A percentile compares a stretch with the other conserved stretches of the same genome.
Conservation (phyloP, 2,113 vertebrate genomes). For the Nansenia antarctica region DNA sequence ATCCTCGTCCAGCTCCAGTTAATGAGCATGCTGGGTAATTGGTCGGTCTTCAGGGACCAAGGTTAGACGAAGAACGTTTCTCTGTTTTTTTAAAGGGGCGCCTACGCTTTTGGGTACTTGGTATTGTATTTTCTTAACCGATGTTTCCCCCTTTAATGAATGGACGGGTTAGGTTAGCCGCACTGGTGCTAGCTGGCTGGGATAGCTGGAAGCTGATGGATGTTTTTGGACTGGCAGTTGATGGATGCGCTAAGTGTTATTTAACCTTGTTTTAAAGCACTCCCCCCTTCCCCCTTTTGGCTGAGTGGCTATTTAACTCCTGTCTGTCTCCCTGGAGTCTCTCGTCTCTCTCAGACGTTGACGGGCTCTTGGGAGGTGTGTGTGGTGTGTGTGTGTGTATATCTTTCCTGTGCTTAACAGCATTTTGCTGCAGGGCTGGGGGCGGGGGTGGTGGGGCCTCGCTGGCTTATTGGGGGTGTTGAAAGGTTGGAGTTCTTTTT, state of each 20-base stretch:
- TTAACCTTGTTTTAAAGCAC: conserved; percentile 79
- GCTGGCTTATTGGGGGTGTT: conserved; percentile 51
- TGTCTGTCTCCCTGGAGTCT: conserved; percentile 57
- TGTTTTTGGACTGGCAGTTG: conserved; percentile 60
- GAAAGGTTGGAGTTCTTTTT: conserved; percentile 39
- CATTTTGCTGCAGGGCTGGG: conserved; percentile 25
- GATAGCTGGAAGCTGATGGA: conserved; percentile 44
- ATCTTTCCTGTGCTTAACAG: conserved; percentile 39
- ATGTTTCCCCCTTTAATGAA: conserved; percentile 49
- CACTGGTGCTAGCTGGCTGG: conserved; percentile 39
- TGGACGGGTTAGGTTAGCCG: conserved; percentile 56
- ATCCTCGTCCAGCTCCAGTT: conserved; percentile 41
- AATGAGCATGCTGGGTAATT: conserved; percentile 63
- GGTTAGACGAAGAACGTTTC: conserved; percentile 32
- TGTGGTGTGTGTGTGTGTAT: conserved; percentile 31
- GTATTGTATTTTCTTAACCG: neutral
- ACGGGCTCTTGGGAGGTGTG: conserved; percentile 40
- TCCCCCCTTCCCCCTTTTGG: conserved; percentile 67
- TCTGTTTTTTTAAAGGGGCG: neutral
- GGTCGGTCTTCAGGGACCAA: conserved; percentile 12
- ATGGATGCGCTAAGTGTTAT: conserved; percentile 77
- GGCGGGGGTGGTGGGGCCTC: neutral
- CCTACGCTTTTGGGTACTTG: neutral
- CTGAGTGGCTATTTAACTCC: conserved; percentile 76
- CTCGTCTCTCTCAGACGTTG: conserved; percentile 42